Evolutionary conservation across 2,113 vertebrate species (phyloP), one percentile per base, ranked within the genome.

Genomic region (Vidua macroura): DNA sequence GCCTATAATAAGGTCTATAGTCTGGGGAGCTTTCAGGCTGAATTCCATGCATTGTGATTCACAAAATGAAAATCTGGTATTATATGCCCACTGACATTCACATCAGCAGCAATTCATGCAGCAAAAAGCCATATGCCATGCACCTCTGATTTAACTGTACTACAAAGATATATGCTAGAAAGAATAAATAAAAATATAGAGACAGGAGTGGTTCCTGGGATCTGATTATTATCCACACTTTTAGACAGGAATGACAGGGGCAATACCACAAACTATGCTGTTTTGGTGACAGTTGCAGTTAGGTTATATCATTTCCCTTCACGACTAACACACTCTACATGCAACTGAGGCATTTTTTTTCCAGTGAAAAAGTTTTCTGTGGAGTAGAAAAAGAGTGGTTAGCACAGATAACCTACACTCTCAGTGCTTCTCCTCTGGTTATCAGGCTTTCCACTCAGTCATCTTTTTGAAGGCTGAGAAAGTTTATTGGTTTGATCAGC

Each of bases 51-150:
- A 95, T 93, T 92, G 92, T 96, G 96, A 96, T 83, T 97, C 93
- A 94, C 92, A 75, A 91, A 97, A 97, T 97, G 95, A 97, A 97
- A 97, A 97, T 94, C 93, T 96, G 95, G 88, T 96, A 94, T 97
- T 95, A 92, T 91, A 83, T 96, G 97, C 92, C 95, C 90, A 97
- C 90, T 98, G 97, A 97, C 97, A 97, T 97, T 98, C 97, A 95
- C 94, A 97, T 97, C 96, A 83, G 94, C 80, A 95, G 95, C 96
- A 97, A 97, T 92, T 97, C 97, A 97, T 95, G 98, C 96, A 86
- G 95, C 95, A 97, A 97, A 97, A 97, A 93, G 88, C 97, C 97
- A 98, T 97, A 97, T 98, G 97, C 95, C 96, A 67, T 22, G 66
- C 83, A 96, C 97, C 85, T 95, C 80, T 72, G 86, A 96, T 93